Evolutionary conservation across 2,888 invertebrate genomes (phyloP), one percentile per base, ranked within the genome.

Genomic region (Drepanosiphum platanoidis): DNA sequence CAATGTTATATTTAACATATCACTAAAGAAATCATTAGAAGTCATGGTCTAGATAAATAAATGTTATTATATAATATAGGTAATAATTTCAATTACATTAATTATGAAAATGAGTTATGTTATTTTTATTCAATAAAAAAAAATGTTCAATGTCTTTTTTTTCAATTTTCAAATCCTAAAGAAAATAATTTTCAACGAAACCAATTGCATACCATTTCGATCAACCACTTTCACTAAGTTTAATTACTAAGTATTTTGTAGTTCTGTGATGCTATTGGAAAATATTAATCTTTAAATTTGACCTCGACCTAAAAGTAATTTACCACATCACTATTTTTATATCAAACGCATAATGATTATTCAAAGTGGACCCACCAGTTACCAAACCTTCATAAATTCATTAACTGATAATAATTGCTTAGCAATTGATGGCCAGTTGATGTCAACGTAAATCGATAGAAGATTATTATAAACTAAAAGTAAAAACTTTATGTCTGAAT

Each of bases 301-400:
- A 81, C 81, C 81, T 81, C 58, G 71, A 81, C 81, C 81, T 46
- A 81, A 58, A 81, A 81, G 22, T 81, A 58, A 81, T 71, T 71
- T 81, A 81, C 58, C 13, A 39, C 58, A 58, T 71, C 58, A 81
- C 27, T 58, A 34, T 77, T 68, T 80, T 66, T 52, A 80, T 68
- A 81, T 81, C 39, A 81, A 81, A 36, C 3, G 15, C 18, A 39
- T 70, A 39, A 52, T 71, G 58, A 80, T 81, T 3, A 70, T 81
- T 68, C n/a, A 70, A 80, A 36, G 27, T 52, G 15, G 80, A 52
- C 34, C n/a, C 18, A 70, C 68, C 34, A 79, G 46, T 34, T 34
- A 34, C 46, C 34, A 68, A 80, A 68, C 80, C 80, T 52, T 70
- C 79, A 46, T 52, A 46, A 42, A 32, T 46, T 66, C 66, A 46